Evolutionary conservation across 2,113 vertebrate genomes (phyloP).

Genomic region (Pseudopodoces humilis): DNA sequence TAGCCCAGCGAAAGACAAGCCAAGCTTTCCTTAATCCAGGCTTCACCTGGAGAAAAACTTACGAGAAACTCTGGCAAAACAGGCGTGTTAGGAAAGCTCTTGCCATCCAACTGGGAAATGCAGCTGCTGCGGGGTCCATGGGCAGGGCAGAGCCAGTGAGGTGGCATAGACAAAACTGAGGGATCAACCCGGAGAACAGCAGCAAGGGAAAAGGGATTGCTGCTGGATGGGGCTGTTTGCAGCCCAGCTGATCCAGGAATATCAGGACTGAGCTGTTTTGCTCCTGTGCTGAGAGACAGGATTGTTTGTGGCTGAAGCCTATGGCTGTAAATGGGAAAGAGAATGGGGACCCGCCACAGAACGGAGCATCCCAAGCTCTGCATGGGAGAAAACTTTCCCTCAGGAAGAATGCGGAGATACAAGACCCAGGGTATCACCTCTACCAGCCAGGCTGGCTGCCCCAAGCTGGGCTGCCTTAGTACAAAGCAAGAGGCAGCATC

Average conservation of each 20-base stretch:
- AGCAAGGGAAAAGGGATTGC: not conserved
- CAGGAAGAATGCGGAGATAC: accelerated
- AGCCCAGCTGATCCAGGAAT: not conserved
- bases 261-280: not conserved
- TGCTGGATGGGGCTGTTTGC: not conserved
- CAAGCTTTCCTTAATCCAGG: not conserved
- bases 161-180: not conserved
- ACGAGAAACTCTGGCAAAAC: not conserved
- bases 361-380: accelerated
- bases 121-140: accelerated
- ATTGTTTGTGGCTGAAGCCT: accelerated
- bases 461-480: accelerated
- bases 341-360: not conserved
- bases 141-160: not conserved
- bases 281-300: not conserved
- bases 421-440: not conserved
- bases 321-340: accelerated
- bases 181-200: not conserved
- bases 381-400: not conserved
- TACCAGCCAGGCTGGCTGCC: accelerated
- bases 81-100: not conserved
- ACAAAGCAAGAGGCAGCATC: not conserved
- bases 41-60: not conserved
- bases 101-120: not conserved
- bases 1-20: not conserved